Evolutionary conservation across 2,113 vertebrate species (phyloP), one percentile per base, ranked within the genome.

Genomic region (Petrocephalus zakoni): DNA sequence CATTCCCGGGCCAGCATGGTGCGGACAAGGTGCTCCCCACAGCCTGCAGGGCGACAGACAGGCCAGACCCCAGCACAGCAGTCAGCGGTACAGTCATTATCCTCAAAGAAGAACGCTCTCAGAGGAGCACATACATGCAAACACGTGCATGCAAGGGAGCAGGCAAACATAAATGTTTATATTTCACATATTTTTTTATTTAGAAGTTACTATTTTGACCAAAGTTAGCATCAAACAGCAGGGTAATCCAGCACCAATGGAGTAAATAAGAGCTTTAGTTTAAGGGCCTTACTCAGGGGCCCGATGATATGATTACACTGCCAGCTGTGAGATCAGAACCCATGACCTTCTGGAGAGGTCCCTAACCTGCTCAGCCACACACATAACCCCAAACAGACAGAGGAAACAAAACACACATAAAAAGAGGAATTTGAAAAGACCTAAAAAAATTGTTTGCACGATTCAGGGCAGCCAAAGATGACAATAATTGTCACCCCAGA

Each of bases 1-100:
- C 98, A 99, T 95, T 99, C 99, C 95, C 97, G 96, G 92, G 99
- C 98, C 94, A 99, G 93, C 95, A 99, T 98, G 91, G 99, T 99
- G 90, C 98, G 96, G 34, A 99, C 97, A 91, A 99, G 97, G 96
- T 99, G 98, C 95, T 99, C 98, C 90, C 98, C 98, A 94, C 98
- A 99, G 92, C 98, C 98, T 99, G 92, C 64, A 68, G 88, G 90
- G 10, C 4, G 51, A 81, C 47, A 53, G 25, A 88, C 11, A 47
- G 9, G n/a, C 10, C 25, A 21, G 34, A 37, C 21, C 37, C 88
- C 47, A 78, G 58, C 25, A 84, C 17, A 85, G 25, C n/a, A 75
- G 21, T 46, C 42, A 25, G 58, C n/a, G 2, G 58, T 22, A 64
- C 58, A 68, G 61, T 68, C 19, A 68, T 64, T 64, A 64, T 78